Percentiles rank a stretch among this genome's conserved stretches.
These are phyloP conservation scores for Rotaria magnacalcarata DNA, from an alignment of 2,888 invertebrate genomes.

Conservation along the genomic window DNA sequence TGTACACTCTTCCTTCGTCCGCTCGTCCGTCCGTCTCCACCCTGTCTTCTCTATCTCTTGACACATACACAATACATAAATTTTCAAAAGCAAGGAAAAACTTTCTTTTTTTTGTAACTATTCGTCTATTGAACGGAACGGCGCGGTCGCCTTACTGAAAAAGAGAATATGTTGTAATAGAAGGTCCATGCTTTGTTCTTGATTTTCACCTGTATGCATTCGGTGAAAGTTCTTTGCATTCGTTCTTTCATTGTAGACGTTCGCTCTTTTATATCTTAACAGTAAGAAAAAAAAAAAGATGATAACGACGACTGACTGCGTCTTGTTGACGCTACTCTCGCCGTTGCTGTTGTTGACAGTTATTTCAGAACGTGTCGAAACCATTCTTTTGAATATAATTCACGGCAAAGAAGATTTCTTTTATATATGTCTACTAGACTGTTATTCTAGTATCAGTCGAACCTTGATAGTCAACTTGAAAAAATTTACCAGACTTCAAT, in stretches of 20 bases:
- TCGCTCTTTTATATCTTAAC: neutral
- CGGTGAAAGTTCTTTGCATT: neutral
- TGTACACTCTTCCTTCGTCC: constrained; percentile 1
- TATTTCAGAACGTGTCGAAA: neutral
- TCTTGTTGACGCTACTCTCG: constrained; percentile 12
- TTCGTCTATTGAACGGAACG: neutral
- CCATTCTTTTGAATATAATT: neutral
- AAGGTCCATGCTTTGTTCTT: neutral
- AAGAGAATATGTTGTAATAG: neutral
- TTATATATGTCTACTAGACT: neutral
- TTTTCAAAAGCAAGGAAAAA: constrained; percentile 18
- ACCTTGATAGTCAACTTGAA: neutral
- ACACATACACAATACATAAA: neutral
- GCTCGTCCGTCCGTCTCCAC: neutral
- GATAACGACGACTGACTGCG: neutral
- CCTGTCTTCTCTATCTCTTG: constrained; percentile 26
- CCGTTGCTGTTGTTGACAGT: constrained; percentile 1
- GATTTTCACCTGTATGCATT: neutral
- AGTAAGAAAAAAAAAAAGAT: neutral
- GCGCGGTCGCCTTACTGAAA: neutral
- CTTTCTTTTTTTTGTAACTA: neutral
- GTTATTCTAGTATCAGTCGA: neutral
- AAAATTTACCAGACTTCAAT: neutral
- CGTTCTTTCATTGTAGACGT: neutral
- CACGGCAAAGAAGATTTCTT: neutral